Percentiles rank a stretch among this genome's conserved stretches.
These are phyloP conservation scores for Drosophila pseudotakahashii DNA, from an alignment of 2,888 invertebrate species.

Conservation along the genomic window DNA sequence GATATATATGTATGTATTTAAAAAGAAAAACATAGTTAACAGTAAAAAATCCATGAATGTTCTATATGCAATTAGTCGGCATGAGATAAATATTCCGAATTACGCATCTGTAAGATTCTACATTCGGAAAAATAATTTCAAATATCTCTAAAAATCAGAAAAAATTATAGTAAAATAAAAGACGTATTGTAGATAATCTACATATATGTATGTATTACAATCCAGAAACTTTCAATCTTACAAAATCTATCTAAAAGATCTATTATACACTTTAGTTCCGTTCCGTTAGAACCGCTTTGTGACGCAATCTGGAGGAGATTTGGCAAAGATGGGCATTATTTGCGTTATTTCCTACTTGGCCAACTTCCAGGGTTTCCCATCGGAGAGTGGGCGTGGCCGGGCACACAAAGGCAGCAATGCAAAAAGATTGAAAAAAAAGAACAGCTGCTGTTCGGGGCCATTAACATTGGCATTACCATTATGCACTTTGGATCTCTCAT, in stretches of 20 bases:
- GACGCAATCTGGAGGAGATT: slow-evolving; percentile 7
- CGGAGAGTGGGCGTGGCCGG: slow-evolving; percentile 8
- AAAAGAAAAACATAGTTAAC: too few relatives aligned
- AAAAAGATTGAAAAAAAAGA: slow-evolving; percentile 6
- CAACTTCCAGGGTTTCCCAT: slow-evolving; percentile 28
- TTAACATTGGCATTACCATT: slow-evolving; percentile 27
- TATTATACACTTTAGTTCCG: background rate
- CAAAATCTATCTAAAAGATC: background rate
- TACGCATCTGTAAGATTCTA: too few relatives aligned
- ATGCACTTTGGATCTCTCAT: slow-evolving; percentile 42
- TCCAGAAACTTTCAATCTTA: too few relatives aligned
- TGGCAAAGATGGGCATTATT: slow-evolving; percentile 10
- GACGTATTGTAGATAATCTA: too few relatives aligned
- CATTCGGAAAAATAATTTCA: too few relatives aligned
- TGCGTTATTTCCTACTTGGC: slow-evolving; percentile 24
- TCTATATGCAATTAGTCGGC: too few relatives aligned
- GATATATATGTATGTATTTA: too few relatives aligned
- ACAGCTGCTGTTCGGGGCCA: slow-evolving; percentile 27
- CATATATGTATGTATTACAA: too few relatives aligned
- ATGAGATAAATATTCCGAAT: too few relatives aligned
- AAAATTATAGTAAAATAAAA: too few relatives aligned
- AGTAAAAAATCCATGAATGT: too few relatives aligned
- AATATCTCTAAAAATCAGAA: too few relatives aligned
- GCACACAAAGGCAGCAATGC: slow-evolving; percentile 2
- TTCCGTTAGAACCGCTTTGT: background rate